phyloP scores from a whole-genome alignment of 1,140 invertebrate species.

The Drosophila elegans region DNA sequence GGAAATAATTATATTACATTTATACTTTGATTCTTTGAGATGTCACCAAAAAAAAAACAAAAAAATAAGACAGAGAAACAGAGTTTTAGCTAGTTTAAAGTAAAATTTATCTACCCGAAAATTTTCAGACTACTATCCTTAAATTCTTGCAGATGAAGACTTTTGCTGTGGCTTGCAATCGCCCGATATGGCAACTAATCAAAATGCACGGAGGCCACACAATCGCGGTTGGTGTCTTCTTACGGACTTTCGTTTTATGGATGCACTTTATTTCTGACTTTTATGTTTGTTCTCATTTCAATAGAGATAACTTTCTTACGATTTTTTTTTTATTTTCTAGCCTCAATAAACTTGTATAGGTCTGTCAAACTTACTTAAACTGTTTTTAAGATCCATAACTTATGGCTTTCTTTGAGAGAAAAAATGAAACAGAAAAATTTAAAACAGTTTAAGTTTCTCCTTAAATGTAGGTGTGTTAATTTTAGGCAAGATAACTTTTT shows the following conservation, averaged over 20 bases:
- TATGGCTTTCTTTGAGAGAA: too few relatives aligned
- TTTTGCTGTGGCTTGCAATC: slow-evolving; percentile 93
- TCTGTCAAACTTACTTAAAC: not conserved
- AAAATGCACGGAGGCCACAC: slow-evolving; percentile 83
- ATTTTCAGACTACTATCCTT: slow-evolving; percentile 22
- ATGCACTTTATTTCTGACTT: slow-evolving; percentile 1
- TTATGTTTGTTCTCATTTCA: not conserved
- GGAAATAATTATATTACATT: slow-evolving; percentile 15
- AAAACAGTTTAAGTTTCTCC: too few relatives aligned
- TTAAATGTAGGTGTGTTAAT: too few relatives aligned
- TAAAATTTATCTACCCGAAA: not conserved
- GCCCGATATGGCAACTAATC: slow-evolving; percentile 88
- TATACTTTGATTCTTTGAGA: slow-evolving; percentile 2
- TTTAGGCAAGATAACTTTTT: too few relatives aligned
- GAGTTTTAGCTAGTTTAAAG: not conserved
- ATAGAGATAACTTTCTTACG: not conserved
- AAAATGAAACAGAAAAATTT: too few relatives aligned
- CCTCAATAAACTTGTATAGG: too few relatives aligned
- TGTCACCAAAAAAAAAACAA: not conserved
- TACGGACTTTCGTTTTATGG: slow-evolving; percentile 10
- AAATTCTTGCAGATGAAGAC: slow-evolving; percentile 92
- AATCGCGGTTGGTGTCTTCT: slow-evolving; percentile 80
- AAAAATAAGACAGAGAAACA: too few relatives aligned
- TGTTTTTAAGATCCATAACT: too few relatives aligned
- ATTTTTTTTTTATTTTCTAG: too few relatives aligned